Percentiles rank a stretch among this genome's conserved stretches.
Evolutionary conservation across 1,140 invertebrate genomes (phyloP).

Genomic region (Lutraria rhynchaena): DNA sequence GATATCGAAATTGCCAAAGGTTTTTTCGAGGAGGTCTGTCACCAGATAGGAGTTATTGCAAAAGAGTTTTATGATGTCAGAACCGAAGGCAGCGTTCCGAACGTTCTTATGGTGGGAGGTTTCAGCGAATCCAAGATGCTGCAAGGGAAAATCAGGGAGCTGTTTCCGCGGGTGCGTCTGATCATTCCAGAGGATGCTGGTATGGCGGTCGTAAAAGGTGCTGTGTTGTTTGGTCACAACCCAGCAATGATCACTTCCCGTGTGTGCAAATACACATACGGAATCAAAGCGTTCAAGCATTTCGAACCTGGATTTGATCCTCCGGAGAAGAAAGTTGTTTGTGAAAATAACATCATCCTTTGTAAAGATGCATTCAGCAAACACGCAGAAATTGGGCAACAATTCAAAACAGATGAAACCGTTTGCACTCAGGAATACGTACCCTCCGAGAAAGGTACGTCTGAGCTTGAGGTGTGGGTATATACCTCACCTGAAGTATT

Average conservation of each 20-base stretch:
- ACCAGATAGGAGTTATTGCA: background rate
- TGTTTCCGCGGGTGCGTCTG: conserved; percentile 11
- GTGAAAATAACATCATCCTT: background rate
- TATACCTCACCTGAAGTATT: conserved; percentile 2
- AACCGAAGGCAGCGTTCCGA: background rate
- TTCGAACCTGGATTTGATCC: conserved; percentile 44
- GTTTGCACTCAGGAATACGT: conserved; percentile 37
- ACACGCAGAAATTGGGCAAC: conserved; percentile 25
- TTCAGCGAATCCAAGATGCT: conserved; percentile 51
- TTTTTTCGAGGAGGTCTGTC: conserved; percentile 13
- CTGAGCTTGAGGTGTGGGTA: conserved; percentile 4
- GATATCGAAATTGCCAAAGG: conserved; percentile 13
- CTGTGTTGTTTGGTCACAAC: conserved; percentile 47
- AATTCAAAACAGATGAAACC: conserved; percentile 23
- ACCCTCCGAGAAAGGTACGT: background rate
- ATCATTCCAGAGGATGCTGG: conserved; percentile 56
- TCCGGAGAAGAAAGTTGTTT: conserved; percentile 13
- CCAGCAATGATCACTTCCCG: conserved; percentile 37
- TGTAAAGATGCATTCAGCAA: conserved; percentile 51
- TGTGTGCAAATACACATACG: conserved; percentile 50
- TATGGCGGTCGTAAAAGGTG: conserved; percentile 46
- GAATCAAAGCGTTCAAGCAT: conserved; percentile 32
- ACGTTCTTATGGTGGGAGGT: conserved; percentile 43
- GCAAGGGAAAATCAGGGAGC: conserved; percentile 9
- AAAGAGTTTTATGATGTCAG: background rate